A percentile compares a stretch with the other conserved stretches of the same genome.
Evolutionary conservation across 2,888 invertebrate genomes (phyloP).

Genomic region (Cephus pygmeus): DNA sequence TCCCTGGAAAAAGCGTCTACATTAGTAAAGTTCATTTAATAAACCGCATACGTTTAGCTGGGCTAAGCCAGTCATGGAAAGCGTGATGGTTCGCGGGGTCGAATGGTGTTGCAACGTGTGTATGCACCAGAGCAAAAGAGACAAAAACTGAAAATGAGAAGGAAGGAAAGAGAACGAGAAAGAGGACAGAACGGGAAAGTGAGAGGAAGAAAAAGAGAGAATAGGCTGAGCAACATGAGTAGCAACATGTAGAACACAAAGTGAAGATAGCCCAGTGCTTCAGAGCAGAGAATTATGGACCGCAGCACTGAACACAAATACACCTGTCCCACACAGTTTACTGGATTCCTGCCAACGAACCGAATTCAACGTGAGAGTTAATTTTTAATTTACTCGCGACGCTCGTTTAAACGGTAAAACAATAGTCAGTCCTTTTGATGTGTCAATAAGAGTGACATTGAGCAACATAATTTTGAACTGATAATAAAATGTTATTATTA

Average conservation of each 20-base stretch:
- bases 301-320: neutral
- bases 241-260: neutral
- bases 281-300: neutral
- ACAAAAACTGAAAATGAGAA: neutral
- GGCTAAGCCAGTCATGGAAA: too few species aligned
- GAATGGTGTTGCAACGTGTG: too few species aligned
- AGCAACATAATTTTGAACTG: too few species aligned
- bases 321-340: neutral
- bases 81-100: too few species aligned
- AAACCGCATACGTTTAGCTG: too few species aligned
- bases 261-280: neutral
- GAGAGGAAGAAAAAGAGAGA: neutral
- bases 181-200: neutral
- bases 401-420: neutral
- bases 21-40: too few species aligned
- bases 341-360: constrained; percentile 1
- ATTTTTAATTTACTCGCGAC: constrained; percentile 2
- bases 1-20: too few species aligned
- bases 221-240: too few species aligned
- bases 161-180: neutral
- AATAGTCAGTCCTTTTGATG: neutral
- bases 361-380: neutral
- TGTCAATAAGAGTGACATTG: too few species aligned
- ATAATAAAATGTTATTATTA: too few species aligned
- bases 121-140: neutral